Base-by-base conservation (phyloP, 2,113 vertebrate genomes). In the pig (Sus scrofa) region DNA sequence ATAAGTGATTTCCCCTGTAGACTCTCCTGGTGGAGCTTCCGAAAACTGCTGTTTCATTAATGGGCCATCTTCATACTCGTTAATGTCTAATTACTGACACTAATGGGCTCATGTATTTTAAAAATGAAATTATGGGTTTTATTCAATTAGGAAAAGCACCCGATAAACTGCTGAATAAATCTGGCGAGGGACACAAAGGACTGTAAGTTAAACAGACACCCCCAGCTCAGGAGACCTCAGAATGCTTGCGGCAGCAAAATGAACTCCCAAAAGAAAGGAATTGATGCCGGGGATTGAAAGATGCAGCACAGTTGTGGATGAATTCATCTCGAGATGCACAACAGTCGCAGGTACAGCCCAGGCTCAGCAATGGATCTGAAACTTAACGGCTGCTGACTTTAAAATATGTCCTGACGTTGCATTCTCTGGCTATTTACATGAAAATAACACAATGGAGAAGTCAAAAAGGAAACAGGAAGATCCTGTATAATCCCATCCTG, bases 41-140 rank as follows among this genome's bases (percentile, higher is more conserved):
- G 97, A 94, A 97, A 98, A 92, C 95, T 96, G 97, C 98, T 98
- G 97, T 94, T 98, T 97, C 98, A 97, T 98, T 98, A 98, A 98
- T 98, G 98, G 98, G 96, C 98, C 98, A 98, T 98, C 98, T 98
- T 98, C 98, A 97, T 96, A 96, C 96, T 98, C 98, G 98, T 98
- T 98, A 98, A 97, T 89, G 91, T 98, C 98, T 98, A 98, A 98
- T 98, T 98, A 98, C 37, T 60, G 97, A 97, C 98, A 93, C 98
- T 98, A 98, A 98, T 98, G 98, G 98, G 97, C 89, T 98, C 96
- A 65, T 94, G 97, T 96, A 97, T 98, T 97, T 98, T 96, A 97
- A 98, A 98, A 98, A 98, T 89, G 89, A 98, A 98, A 98, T 98
- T 95, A 98, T 96, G 96, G 96, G 97, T 97, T 97, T 98, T 97